These are phyloP conservation scores for Drosophila miranda DNA, from an alignment of 1,140 invertebrate genomes.

Conservation along the genomic window DNA sequence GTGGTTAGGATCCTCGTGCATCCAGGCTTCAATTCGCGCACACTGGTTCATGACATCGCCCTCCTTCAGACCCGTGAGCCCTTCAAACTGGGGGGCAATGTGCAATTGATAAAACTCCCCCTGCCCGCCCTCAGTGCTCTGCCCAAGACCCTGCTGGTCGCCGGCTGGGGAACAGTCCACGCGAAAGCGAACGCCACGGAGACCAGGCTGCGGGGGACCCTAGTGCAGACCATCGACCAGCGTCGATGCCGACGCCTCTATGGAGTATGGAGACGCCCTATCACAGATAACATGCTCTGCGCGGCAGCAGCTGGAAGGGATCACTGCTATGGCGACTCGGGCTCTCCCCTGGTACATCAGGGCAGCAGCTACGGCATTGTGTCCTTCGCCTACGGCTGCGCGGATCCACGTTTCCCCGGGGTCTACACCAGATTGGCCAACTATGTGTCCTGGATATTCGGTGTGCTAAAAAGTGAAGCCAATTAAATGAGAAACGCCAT, in stretches of 20 bases:
- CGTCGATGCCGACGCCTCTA: constrained; percentile 27
- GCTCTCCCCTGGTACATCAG: constrained; percentile 80
- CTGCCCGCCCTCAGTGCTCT: constrained; percentile 15
- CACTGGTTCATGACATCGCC: constrained; percentile 38
- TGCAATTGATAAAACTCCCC: constrained; percentile 39
- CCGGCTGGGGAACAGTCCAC: constrained; percentile 42
- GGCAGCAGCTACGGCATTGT: constrained; percentile 83
- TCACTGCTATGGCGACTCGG: constrained; percentile 80
- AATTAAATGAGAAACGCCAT: neutral
- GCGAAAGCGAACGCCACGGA: neutral
- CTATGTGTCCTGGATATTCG: constrained; percentile 47
- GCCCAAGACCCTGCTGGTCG: constrained; percentile 26
- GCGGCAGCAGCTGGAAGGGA: constrained; percentile 78
- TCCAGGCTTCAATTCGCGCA: constrained; percentile 19
- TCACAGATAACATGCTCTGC: constrained; percentile 84
- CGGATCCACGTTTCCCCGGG: constrained; percentile 83
- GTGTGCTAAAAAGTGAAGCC: neutral
- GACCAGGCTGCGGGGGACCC: constrained; percentile 25
- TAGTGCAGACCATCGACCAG: constrained; percentile 22
- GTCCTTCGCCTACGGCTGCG: constrained; percentile 86
- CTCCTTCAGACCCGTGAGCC: constrained; percentile 20
- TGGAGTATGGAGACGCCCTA: constrained; percentile 11
- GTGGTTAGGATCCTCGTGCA: constrained; percentile 29
- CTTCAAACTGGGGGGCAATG: constrained; percentile 15
- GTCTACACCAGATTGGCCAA: constrained; percentile 82